Percentiles rank a stretch among this genome's conserved stretches.
Evolutionary conservation across 2,888 invertebrate species (phyloP).

Genomic region (Autographa gamma): DNA sequence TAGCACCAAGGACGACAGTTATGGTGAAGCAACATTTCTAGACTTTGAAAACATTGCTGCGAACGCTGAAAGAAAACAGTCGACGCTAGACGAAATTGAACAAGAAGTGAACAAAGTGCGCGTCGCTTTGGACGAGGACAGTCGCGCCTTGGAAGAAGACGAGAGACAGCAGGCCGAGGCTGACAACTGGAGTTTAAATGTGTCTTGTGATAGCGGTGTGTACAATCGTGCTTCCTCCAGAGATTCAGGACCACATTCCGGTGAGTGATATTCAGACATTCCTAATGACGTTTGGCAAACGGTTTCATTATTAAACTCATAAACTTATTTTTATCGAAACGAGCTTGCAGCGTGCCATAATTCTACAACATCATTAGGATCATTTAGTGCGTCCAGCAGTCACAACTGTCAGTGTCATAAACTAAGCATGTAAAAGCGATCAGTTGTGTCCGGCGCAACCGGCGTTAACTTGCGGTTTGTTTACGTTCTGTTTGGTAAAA

Average conservation of each 20-base stretch:
- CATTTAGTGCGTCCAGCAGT: constrained; percentile 74
- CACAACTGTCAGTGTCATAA: constrained; percentile 75
- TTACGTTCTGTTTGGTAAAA: constrained; percentile 86
- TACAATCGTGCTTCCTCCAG: constrained; percentile 89
- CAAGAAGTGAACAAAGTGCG: constrained; percentile 87
- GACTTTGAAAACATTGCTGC: constrained; percentile 81
- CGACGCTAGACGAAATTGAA: constrained; percentile 85
- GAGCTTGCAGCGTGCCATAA: constrained; percentile 64
- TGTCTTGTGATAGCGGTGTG: constrained; percentile 89
- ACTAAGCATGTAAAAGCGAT: constrained; percentile 76
- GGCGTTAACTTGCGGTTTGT: constrained; percentile 82
- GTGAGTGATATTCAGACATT: constrained; percentile 68
- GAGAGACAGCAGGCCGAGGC: constrained; percentile 83
- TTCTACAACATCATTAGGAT: constrained; percentile 72
- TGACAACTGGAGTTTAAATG: constrained; percentile 87
- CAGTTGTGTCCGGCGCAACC: constrained; percentile 66
- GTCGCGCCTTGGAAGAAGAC: constrained; percentile 85
- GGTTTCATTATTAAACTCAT: constrained; percentile 69
- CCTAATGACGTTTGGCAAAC: constrained; percentile 47
- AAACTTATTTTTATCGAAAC: constrained; percentile 79
- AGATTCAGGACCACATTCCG: constrained; percentile 87
- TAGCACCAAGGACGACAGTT: constrained; percentile 79
- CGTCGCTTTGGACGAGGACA: constrained; percentile 84
- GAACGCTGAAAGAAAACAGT: constrained; percentile 76
- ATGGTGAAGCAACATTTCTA: constrained; percentile 84